A percentile compares a stretch with the other conserved stretches of the same genome.
Evolutionary conservation across 2,113 vertebrate species (phyloP).

Genomic region (Xenotilapia leptura): DNA sequence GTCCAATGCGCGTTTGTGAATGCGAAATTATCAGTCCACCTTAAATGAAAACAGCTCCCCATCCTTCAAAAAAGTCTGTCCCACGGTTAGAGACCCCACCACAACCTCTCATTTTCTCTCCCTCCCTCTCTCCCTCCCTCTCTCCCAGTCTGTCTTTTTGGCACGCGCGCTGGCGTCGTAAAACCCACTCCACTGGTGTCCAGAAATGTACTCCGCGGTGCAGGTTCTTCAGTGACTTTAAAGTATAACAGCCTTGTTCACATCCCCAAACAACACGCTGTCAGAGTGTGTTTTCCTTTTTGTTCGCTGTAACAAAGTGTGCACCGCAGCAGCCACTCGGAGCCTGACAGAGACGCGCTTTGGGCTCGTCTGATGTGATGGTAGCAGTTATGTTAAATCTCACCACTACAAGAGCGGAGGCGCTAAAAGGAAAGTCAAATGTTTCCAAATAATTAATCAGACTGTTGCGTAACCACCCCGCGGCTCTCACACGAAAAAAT

Average conservation of each 20-base stretch:
- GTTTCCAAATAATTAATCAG: slow-evolving; percentile 32
- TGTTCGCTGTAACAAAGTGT: neutral
- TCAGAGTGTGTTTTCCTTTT: neutral
- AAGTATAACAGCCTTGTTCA: neutral
- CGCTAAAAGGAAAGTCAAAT: slow-evolving; percentile 10
- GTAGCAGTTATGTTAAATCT: neutral
- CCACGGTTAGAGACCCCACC: neutral
- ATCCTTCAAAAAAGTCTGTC: neutral
- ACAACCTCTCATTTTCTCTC: neutral
- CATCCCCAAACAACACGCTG: neutral
- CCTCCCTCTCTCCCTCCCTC: neutral
- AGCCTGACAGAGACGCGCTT: neutral
- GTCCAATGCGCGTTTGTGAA: neutral
- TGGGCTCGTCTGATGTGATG: neutral
- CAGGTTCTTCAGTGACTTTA: neutral
- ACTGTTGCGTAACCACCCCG: slow-evolving; percentile 22
- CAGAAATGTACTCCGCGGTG: neutral
- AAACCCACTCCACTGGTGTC: neutral
- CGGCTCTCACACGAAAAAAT: neutral
- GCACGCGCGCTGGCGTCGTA: neutral
- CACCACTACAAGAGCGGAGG: neutral
- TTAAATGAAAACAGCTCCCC: slow-evolving; percentile 34
- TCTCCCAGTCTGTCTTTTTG: neutral
- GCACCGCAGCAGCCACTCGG: neutral
- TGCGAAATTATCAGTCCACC: neutral